Percentiles rank a stretch among this genome's conserved stretches.
Conservation (phyloP, 2,113 vertebrate species). For the Stegastes partitus region DNA sequence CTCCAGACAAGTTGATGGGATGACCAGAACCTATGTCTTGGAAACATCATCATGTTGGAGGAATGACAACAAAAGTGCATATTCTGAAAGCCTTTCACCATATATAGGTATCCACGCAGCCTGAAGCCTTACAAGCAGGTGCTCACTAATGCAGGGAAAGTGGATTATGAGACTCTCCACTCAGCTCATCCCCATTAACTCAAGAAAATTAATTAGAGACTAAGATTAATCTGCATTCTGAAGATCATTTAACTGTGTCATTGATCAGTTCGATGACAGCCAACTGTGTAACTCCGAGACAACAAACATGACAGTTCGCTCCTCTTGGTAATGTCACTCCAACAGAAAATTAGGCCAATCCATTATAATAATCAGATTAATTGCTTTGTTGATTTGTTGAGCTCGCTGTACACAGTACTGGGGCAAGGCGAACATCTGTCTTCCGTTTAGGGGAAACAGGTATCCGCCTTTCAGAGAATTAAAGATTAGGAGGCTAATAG, state of each 20-base stretch:
- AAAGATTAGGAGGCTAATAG: constrained; percentile 31
- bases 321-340: neutral
- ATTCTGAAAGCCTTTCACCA: neutral
- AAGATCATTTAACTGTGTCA: constrained; percentile 29
- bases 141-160: neutral
- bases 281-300: constrained; percentile 27
- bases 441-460: constrained; percentile 22
- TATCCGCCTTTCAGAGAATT: constrained; percentile 39
- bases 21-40: too few species aligned
- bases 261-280: constrained; percentile 18
- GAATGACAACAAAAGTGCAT: neutral
- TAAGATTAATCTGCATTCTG: constrained; percentile 1
- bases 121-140: neutral
- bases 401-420: neutral
- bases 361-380: constrained; percentile 65
- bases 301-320: constrained; percentile 42
- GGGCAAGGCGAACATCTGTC: constrained; percentile 18
- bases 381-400: constrained; percentile 42
- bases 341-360: constrained; percentile 65
- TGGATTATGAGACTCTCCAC: constrained; percentile 1
- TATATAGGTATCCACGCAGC: neutral
- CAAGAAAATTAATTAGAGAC: neutral
- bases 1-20: too few species aligned
- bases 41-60: neutral
- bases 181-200: neutral